These are phyloP conservation scores for Epizoanthus illoricatus DNA, from an alignment of 92 coral and sea anemone species.

Conservation along the genomic window DNA sequence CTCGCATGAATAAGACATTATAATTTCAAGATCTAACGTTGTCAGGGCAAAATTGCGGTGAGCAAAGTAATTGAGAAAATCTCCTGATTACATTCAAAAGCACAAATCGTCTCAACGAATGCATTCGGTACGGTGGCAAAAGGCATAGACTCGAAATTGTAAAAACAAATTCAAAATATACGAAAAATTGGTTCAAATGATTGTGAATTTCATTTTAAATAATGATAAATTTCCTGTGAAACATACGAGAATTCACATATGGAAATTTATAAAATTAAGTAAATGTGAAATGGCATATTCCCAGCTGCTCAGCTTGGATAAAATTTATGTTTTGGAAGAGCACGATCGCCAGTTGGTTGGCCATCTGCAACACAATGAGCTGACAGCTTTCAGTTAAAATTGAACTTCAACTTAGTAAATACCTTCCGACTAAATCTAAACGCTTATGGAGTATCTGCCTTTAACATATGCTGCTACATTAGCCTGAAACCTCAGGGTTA, in stretches of 20 bases:
- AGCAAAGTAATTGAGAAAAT: conserved; percentile 20
- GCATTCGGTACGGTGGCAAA: neutral
- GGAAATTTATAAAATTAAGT: neutral
- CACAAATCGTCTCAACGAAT: conserved; percentile 13
- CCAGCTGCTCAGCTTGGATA: neutral
- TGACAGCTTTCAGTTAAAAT: neutral
- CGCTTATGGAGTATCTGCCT: neutral
- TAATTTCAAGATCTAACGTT: conserved; percentile 15
- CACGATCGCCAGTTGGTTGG: neutral
- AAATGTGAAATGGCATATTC: neutral
- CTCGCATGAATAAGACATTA: neutral
- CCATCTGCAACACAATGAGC: neutral
- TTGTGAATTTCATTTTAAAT: neutral
- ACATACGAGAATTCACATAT: neutral
- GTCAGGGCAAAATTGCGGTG: conserved; percentile 10
- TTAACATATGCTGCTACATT: neutral
- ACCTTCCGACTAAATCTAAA: neutral
- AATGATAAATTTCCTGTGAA: neutral
- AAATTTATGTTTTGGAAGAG: neutral
- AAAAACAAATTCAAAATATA: neutral
- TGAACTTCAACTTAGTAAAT: neutral
- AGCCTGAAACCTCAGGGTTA: neutral
- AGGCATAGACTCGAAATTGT: neutral
- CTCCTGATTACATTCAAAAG: conserved; percentile 13
- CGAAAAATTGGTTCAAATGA: neutral